These are phyloP conservation scores for Coracopsis vasa DNA, from an alignment of 2,113 vertebrate species.

Conservation along the genomic window DNA sequence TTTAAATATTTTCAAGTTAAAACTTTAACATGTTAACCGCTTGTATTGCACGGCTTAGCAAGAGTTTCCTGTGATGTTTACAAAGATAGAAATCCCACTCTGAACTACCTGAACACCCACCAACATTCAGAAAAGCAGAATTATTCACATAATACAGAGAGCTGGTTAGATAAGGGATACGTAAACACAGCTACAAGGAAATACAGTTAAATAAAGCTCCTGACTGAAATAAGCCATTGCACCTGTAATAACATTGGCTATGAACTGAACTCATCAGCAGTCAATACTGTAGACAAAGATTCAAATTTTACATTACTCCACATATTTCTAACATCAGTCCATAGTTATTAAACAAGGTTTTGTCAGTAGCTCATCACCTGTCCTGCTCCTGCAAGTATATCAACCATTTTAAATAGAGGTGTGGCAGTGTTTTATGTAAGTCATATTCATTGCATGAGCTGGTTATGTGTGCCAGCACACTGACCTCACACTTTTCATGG, in stretches of 20 bases:
- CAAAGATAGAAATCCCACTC: not conserved
- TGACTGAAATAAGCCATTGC: not conserved
- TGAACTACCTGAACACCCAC: not conserved
- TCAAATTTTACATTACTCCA: not conserved
- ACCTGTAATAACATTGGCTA: too few species aligned
- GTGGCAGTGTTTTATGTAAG: not conserved
- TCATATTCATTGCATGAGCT: rapidly evolving
- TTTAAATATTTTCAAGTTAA: not conserved
- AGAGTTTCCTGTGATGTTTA: not conserved
- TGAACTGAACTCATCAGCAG: not conserved
- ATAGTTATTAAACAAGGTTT: not conserved
- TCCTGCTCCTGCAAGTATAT: not conserved
- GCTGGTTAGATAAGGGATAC: not conserved
- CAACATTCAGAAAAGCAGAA: not conserved
- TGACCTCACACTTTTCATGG: not conserved
- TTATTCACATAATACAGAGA: not conserved
- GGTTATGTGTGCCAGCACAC: not conserved
- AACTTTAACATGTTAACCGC: not conserved
- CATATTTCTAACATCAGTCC: not conserved
- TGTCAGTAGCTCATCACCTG: rapidly evolving
- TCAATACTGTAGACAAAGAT: rapidly evolving
- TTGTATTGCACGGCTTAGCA: not conserved
- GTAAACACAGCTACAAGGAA: not conserved
- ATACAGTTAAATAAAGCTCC: not conserved
- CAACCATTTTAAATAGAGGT: rapidly evolving